Conservation (phyloP, 2,797 vertebrate genomes). For the Limnodromus scolopaceus region DNA sequence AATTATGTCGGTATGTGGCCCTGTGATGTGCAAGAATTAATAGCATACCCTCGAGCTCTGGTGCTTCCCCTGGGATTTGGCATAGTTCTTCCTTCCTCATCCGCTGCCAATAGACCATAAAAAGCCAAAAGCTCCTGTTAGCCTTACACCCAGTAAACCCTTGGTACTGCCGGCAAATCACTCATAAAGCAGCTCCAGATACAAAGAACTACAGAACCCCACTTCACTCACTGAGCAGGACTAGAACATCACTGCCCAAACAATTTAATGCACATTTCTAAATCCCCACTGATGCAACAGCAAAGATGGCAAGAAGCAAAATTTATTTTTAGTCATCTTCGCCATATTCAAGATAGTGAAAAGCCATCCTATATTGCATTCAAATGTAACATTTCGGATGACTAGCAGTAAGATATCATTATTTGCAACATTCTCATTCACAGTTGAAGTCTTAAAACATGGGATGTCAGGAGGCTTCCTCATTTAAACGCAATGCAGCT, state of each 20-base stretch:
- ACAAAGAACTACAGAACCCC: background rate
- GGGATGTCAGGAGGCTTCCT: slow-evolving; percentile 1
- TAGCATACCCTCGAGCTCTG: background rate
- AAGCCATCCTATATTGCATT: background rate
- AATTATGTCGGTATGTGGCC: background rate
- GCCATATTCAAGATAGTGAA: background rate
- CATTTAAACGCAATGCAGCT: slow-evolving; percentile 28
- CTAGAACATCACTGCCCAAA: background rate
- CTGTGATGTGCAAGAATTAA: background rate
- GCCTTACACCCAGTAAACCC: background rate
- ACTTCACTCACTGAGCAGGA: background rate
- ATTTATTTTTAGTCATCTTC: background rate
- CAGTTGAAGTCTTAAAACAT: background rate
- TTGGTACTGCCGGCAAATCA: background rate
- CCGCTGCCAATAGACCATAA: background rate
- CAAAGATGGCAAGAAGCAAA: background rate
- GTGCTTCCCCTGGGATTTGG: background rate
- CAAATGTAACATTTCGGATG: background rate
- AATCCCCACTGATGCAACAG: background rate
- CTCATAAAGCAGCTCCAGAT: background rate
- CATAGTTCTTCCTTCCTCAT: background rate
- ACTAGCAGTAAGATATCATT: background rate
- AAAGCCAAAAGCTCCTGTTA: background rate
- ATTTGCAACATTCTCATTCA: background rate
- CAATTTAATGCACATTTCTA: background rate